Conservation (phyloP, 64 coral and sea anemone genomes). For the Acropora tenuis region DNA sequence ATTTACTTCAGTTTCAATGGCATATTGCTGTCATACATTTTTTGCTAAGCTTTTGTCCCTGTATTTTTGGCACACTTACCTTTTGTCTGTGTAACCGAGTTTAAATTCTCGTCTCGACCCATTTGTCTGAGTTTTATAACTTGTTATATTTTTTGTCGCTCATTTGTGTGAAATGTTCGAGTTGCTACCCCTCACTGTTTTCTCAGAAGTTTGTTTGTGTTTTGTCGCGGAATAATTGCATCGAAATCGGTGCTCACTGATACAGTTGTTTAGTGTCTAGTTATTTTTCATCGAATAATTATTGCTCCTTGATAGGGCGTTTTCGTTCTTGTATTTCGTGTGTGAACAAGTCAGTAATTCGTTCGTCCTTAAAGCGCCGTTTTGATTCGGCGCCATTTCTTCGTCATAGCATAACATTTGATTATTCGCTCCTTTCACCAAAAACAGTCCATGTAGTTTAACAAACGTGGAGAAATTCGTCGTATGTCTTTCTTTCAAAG, state of each 20-base stretch:
- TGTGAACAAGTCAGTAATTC: not conserved
- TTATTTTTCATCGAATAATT: not conserved
- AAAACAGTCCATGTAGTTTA: not conserved
- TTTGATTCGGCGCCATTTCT: not conserved
- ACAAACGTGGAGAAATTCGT: not conserved
- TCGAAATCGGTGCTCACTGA: too few relatives aligned
- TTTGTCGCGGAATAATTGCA: too few relatives aligned
- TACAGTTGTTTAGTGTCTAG: too few relatives aligned
- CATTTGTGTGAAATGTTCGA: too few relatives aligned
- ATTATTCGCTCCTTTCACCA: not conserved
- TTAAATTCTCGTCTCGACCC: not conserved
- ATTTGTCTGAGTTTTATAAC: too few relatives aligned
- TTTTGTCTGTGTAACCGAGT: not conserved
- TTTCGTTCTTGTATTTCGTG: not conserved
- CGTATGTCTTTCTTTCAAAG: too few relatives aligned
- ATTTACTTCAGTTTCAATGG: not conserved
- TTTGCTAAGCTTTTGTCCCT: slow-evolving; percentile 47
- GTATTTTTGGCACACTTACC: not conserved
- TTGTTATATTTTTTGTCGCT: too few relatives aligned
- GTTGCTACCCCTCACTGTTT: too few relatives aligned
- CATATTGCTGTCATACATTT: not conserved
- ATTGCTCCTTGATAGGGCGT: not conserved
- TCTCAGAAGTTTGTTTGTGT: too few relatives aligned
- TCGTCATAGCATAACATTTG: slow-evolving; percentile 41
- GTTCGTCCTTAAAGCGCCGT: not conserved